Base-by-base conservation (phyloP, 2,797 vertebrate genomes). In the Nyctalus aviator region DNA sequence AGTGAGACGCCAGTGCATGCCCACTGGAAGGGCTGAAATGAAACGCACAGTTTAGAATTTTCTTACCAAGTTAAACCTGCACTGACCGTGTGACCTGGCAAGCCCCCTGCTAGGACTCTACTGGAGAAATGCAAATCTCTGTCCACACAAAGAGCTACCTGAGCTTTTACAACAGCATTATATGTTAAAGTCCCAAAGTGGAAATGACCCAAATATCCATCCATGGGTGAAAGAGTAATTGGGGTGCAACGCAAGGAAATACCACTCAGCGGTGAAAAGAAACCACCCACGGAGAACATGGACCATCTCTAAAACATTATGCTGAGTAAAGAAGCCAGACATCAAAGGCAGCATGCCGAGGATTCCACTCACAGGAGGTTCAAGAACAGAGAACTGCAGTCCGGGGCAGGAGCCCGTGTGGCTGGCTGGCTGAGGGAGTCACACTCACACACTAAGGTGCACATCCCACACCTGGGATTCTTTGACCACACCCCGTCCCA, bases 201-300 rank as follows among this genome's bases (percentile, higher is more conserved):
- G 21, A 10, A 57, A 57, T 3, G 21, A 25, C 55, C 10, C 55
- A 64, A 50, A 21, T 17, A 25, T 3, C 79, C 46, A 46, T 5
- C 72, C 21, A 1, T 57, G 5, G 25, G 41, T 3, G 66, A 48
- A 44, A 0, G 6, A 14, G 66, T 35, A 44, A 1, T 0, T 8
- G 41, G 0, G 6, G 72, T 21, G 48, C 37, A 12, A 6, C 14
- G 2, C 41, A 17, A 20, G 0, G 14, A 30, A 25, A 20, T 3
- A 27, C 32, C 20, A 11, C 35, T 44, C 35, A 2, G 76, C 2
- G 12, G 44, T 6, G 37, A 69, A 81, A 79, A 44, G 20, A 20
- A 30, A 48, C 0, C 10, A 10, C 12, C 37, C 30, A 0, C 13
- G 6, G 27, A 30, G 62, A 46, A 15, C 5, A 1, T 0, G 6